Base-by-base conservation (phyloP, 2,797 vertebrate species). In the Muscicapa striata region DNA sequence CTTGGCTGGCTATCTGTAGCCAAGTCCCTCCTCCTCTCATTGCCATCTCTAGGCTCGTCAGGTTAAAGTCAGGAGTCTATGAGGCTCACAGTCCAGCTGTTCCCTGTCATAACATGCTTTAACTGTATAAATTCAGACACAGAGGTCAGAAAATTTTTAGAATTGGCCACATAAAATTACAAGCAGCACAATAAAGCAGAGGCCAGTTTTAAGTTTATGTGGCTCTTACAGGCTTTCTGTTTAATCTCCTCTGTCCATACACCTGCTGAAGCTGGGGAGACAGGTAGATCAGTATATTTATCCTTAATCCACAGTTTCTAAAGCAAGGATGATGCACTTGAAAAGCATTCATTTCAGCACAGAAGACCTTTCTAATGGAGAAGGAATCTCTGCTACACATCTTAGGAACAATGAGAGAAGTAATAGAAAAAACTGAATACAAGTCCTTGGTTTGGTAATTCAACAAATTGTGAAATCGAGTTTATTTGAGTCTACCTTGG, bases 101-200 rank as follows among this genome's bases (percentile, higher is more conserved):
- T 52, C 18, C 18, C 51, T 3, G 5, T 52, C 51, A 52, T 32
- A 52, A 52, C 29, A 52, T 32, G 29, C 29, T 30, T 54, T 74
- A 82, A 43, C 58, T 59, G 41, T 66, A 90, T 82, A 52, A 27
- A 80, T 92, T 78, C 86, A 80, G 76, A 87, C 51, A 59, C 46
- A 46, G 74, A 76, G 66, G 66, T 1, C 43, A 70, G 83, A 90
- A 96, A 89, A 67, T 57, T 83, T 57, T 94, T 80, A 55, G 83
- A 75, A 70, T 36, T 96, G 61, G 67, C 66, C 77, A 40, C 77
- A 68, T 93, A 93, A 95, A 96, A 95, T 55, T 18, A 78, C 80
- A 93, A 94, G 90, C 58, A 69, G 83, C 67, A 76, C 66, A 69
- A 57, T 87, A 97, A 94, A 92, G 48, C 43, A 72, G 84, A 78